phyloP scores from a whole-genome alignment of 2,888 invertebrate genomes.

The Rhopalosiphum nymphaeae region DNA sequence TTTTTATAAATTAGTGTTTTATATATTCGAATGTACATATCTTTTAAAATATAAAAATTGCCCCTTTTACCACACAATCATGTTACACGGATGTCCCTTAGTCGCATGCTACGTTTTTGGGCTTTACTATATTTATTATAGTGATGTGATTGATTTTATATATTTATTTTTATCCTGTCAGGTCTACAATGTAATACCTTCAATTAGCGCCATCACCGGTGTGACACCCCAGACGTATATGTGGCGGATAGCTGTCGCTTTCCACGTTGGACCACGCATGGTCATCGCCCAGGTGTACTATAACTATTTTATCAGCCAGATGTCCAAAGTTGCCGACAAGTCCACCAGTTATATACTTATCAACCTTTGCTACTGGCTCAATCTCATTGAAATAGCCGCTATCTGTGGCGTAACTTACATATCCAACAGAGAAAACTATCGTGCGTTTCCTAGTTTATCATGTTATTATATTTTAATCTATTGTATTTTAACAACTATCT shows the following conservation, averaged over 20 bases:
- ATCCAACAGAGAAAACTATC: constrained; percentile 94
- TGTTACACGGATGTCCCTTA: background rate
- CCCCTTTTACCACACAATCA: background rate
- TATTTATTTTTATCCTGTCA: constrained; percentile 70
- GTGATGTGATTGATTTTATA: background rate
- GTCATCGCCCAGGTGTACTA: constrained; percentile 89
- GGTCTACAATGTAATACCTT: constrained; percentile 95
- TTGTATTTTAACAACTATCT: background rate
- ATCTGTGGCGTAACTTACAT: constrained; percentile 94
- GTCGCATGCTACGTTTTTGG: background rate
- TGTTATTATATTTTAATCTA: background rate
- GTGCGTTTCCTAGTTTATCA: constrained; percentile 76
- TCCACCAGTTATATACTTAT: constrained; percentile 69
- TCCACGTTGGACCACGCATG: constrained; percentile 91
- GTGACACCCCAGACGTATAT: constrained; percentile 92
- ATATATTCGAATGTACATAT: background rate
- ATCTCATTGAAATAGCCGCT: constrained; percentile 85
- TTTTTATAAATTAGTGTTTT: background rate
- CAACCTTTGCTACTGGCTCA: constrained; percentile 84
- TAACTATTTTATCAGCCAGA: constrained; percentile 81
- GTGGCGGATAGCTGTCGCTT: constrained; percentile 92
- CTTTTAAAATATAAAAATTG: background rate
- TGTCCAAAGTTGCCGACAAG: constrained; percentile 67
- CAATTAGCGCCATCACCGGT: constrained; percentile 95
- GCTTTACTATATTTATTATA: background rate